A percentile compares a stretch with the other conserved stretches of the same genome.
Conservation (phyloP, 2,888 invertebrate genomes). For the Phengaris arion region DNA sequence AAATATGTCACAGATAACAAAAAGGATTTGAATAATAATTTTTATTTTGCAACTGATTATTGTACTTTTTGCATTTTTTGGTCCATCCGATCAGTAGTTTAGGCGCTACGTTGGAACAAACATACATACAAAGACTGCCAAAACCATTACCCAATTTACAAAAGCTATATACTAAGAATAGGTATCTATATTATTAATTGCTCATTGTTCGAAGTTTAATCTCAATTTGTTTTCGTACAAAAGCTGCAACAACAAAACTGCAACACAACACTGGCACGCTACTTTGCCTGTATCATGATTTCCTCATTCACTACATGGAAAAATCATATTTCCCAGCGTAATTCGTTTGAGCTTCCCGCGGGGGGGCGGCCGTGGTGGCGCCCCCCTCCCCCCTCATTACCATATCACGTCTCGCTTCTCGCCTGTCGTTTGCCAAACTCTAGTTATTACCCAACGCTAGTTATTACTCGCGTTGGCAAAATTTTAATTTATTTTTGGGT, state of each 20-base stretch:
- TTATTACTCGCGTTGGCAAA: not conserved
- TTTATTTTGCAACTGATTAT: too few species aligned
- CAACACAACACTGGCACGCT: not conserved
- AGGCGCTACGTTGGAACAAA: too few species aligned
- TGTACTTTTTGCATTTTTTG: too few species aligned
- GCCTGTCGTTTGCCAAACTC: not conserved
- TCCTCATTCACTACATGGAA: not conserved
- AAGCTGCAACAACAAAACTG: not conserved
- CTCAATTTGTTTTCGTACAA: not conserved
- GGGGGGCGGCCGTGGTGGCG: not conserved
- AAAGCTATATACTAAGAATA: too few species aligned
- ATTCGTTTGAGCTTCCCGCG: not conserved
- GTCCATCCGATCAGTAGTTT: too few species aligned
- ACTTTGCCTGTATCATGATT: slow-evolving; percentile 20
- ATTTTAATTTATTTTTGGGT: slow-evolving; percentile 5
- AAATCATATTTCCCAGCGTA: not conserved
- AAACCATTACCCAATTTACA: too few species aligned
- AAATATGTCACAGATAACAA: too few species aligned
- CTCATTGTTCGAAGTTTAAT: too few species aligned
- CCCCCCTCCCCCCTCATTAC: slow-evolving; percentile 13
- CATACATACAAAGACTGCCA: too few species aligned
- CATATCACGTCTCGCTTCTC: slow-evolving; percentile 21
- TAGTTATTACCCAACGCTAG: not conserved
- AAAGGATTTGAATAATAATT: too few species aligned
- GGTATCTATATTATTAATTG: too few species aligned